phyloP scores from a whole-genome alignment of 1,140 invertebrate species.

The Theocolax elegans region DNA sequence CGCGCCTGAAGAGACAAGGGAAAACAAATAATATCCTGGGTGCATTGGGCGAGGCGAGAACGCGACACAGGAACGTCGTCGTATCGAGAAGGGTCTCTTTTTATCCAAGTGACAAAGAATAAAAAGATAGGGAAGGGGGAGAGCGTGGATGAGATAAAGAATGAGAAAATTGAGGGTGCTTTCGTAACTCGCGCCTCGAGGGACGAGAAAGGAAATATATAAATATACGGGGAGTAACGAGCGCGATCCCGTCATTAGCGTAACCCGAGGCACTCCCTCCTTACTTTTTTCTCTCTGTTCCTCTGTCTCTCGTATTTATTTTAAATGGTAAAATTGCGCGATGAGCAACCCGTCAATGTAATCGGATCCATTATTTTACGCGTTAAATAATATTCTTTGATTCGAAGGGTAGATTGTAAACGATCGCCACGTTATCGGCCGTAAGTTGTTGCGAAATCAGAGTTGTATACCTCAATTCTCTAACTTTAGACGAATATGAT shows the following conservation, averaged over 20 bases:
- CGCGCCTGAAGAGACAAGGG: slow-evolving; percentile 61
- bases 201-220: slow-evolving; percentile 31
- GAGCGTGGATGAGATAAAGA: slow-evolving; percentile 34
- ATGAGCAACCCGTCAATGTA: too few relatives aligned
- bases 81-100: slow-evolving; percentile 21
- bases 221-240: neutral
- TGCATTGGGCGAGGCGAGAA: slow-evolving; percentile 52
- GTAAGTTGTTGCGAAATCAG: too few relatives aligned
- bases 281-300: neutral
- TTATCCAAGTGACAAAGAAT: neutral
- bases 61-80: slow-evolving; percentile 11
- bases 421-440: too few relatives aligned
- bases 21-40: slow-evolving; percentile 67
- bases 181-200: slow-evolving; percentile 48
- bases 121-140: slow-evolving; percentile 6
- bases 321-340: too few relatives aligned
- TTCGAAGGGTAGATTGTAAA: too few relatives aligned
- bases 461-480: too few relatives aligned
- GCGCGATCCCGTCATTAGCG: neutral
- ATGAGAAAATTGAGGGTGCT: slow-evolving; percentile 37
- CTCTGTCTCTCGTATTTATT: too few relatives aligned
- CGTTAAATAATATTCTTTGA: too few relatives aligned
- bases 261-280: neutral
- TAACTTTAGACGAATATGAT: too few relatives aligned
- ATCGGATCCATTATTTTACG: too few relatives aligned